These are phyloP conservation scores for Thaumetopoea pityocampa DNA, from an alignment of 1,140 invertebrate genomes.

Conservation along the genomic window DNA sequence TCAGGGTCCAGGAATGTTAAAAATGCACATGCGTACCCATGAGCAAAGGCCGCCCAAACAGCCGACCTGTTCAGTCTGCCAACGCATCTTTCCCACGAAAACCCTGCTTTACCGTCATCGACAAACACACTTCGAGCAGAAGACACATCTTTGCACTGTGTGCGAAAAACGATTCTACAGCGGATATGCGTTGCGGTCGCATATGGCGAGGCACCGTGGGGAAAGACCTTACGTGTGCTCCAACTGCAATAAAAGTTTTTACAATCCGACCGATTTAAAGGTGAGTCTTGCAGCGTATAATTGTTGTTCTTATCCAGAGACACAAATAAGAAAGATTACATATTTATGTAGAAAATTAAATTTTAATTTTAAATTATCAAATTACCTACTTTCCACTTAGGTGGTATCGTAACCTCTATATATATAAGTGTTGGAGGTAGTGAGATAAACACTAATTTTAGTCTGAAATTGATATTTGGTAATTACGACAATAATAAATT, in stretches of 20 bases:
- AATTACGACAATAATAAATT: too few relatives aligned
- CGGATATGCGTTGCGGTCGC: constrained; percentile 68
- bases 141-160: constrained; percentile 66
- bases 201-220: constrained; percentile 67
- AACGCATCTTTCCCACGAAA: constrained; percentile 76
- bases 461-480: too few relatives aligned
- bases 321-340: too few relatives aligned
- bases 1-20: constrained; percentile 78
- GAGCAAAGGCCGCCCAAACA: constrained; percentile 74
- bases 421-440: too few relatives aligned
- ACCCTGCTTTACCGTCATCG: constrained; percentile 77
- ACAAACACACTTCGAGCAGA: constrained; percentile 77
- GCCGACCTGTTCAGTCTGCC: constrained; percentile 77
- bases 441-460: too few relatives aligned
- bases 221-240: constrained; percentile 65
- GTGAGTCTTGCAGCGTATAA: constrained; percentile 29
- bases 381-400: too few relatives aligned
- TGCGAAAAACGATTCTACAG: constrained; percentile 73
- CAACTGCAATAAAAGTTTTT: constrained; percentile 68
- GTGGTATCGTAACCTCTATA: too few relatives aligned
- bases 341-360: too few relatives aligned
- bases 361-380: too few relatives aligned
- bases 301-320: too few relatives aligned
- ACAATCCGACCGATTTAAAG: constrained; percentile 73
- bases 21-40: constrained; percentile 79